Percentiles rank a stretch among this genome's conserved stretches.
Evolutionary conservation across 2,888 invertebrate species (phyloP).

Genomic region (Masnerella sp.): DNA sequence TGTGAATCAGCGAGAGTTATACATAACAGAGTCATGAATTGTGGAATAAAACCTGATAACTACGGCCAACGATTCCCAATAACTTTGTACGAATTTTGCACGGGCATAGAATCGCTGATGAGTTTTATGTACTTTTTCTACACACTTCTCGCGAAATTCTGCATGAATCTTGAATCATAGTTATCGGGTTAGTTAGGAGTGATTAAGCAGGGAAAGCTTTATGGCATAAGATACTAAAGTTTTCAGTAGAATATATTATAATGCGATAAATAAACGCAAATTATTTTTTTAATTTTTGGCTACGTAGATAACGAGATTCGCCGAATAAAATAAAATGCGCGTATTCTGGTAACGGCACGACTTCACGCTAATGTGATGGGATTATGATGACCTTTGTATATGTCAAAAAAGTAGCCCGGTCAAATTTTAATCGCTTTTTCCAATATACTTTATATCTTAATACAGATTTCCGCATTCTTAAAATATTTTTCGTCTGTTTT

Average conservation of each 20-base stretch:
- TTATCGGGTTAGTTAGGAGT: conserved; percentile 14
- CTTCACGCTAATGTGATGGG: conserved; percentile 37
- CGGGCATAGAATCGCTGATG: no score
- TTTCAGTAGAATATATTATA: conserved; percentile 53
- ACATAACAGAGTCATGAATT: conserved; percentile 49
- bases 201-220: conserved; percentile 58
- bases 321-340: conserved; percentile 27
- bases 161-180: no score
- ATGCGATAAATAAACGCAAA: conserved; percentile 53
- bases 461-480: no score
- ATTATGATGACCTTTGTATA: conserved; percentile 57
- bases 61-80: no score
- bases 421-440: conserved; percentile 38
- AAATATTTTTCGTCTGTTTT: no score
- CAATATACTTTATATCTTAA: no score
- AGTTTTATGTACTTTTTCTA: no score
- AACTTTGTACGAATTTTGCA: no score
- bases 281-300: conserved; percentile 61
- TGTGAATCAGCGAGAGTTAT: conserved; percentile 41
- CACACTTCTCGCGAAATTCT: no score
- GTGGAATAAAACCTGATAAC: conserved; percentile 36
- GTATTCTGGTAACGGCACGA: conserved; percentile 16
- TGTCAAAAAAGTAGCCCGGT: conserved; percentile 62
- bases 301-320: conserved; percentile 47
- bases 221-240: conserved; percentile 65